Percentiles rank a stretch among this genome's conserved stretches.
phyloP scores from a whole-genome alignment of 2,113 vertebrate species.

The Tonatia bakeri region DNA sequence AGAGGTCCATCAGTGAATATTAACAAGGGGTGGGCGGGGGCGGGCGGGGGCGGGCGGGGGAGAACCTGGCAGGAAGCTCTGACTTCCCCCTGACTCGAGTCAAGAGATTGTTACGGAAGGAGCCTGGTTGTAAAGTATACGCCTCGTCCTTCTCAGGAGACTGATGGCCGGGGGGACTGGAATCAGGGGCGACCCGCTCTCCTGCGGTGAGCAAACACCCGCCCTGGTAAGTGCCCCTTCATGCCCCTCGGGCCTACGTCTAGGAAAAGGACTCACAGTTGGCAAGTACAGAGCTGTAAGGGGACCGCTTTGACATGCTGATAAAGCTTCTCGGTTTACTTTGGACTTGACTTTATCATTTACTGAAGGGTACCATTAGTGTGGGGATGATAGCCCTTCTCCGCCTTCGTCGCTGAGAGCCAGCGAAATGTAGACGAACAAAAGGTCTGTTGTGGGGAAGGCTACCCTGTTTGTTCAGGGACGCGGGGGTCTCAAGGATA shows the following conservation, averaged over 20 bases:
- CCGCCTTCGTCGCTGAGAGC: conserved; percentile 68
- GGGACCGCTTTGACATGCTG: conserved; percentile 83
- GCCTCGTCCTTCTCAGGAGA: conserved; percentile 67
- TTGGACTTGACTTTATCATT: conserved; percentile 86
- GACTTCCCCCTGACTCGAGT: conserved; percentile 62
- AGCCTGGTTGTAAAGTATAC: conserved; percentile 61
- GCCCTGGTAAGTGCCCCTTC: conserved; percentile 80
- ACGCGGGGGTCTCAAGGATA: conserved; percentile 75
- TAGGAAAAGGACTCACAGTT: conserved; percentile 81
- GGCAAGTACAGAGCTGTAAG: conserved; percentile 83
- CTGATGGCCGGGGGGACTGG: conserved; percentile 62
- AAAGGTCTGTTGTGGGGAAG: conserved; percentile 80
- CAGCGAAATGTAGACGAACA: conserved; percentile 84
- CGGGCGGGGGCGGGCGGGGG: accelerated
- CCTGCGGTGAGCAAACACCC: conserved; percentile 79
- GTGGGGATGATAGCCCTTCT: conserved; percentile 81
- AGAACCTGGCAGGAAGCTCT: conserved; percentile 63
- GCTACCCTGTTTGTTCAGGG: conserved; percentile 80
- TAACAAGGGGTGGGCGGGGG: conserved; percentile 13
- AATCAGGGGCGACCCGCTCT: conserved; percentile 65
- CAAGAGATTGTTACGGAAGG: conserved; percentile 62
- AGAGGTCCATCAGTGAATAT: conserved; percentile 76
- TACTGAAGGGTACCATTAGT: conserved; percentile 85
- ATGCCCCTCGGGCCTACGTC: conserved; percentile 78
- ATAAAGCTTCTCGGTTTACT: conserved; percentile 86